Evolutionary conservation across 53 echinoderm and acorn worm species (phyloP), one percentile per base, ranked within the genome.

Genomic region (Stichopus horrens): DNA sequence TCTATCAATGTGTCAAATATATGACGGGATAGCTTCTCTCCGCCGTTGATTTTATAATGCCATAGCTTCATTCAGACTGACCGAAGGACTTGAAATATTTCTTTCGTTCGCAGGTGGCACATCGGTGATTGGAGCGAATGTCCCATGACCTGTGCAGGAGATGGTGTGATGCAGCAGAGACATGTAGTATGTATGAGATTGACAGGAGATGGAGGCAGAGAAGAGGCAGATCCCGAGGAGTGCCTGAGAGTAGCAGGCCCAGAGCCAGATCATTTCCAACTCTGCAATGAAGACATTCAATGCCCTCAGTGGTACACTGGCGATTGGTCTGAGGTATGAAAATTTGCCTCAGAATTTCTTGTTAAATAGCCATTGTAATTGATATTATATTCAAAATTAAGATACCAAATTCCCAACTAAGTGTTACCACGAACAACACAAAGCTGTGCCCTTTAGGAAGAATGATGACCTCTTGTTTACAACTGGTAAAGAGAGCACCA

Each of bases 71-170:
- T 37, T 37, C 37, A 37, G 37, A 37, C 37, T 37, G 37, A 37
- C 37, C 37, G 37, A 37, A 37, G 37, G 37, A 37, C 71, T 68
- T 68, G 6, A 5, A 19, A 59, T 14, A 51, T 22, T 77, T 20
- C 75, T 88, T 37, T 37, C 37, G 37, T 16, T 5, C 19, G 6
- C 18, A 96, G 96, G 23, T 96, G 96, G 96, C 89, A 88, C 75
- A 77, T 88, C 9, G 96, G 97, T 59, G 95, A 97, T 22, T 97
- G 97, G 97, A 97, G 95, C 77, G 90, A 88, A 16, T 97, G 97
- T 77, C 95, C 97, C 9, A 83, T 79, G 56, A 52, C 94, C 7
- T 97, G 97, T 90, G 95, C 89, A 9, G 80, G 83, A n/a, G 95
- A 94, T n/a, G 86, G 87, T 73, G 74, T 87, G 10, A 75, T 87